phyloP scores from a whole-genome alignment of 2,113 vertebrate genomes.

The Diphyllodes magnificus region DNA sequence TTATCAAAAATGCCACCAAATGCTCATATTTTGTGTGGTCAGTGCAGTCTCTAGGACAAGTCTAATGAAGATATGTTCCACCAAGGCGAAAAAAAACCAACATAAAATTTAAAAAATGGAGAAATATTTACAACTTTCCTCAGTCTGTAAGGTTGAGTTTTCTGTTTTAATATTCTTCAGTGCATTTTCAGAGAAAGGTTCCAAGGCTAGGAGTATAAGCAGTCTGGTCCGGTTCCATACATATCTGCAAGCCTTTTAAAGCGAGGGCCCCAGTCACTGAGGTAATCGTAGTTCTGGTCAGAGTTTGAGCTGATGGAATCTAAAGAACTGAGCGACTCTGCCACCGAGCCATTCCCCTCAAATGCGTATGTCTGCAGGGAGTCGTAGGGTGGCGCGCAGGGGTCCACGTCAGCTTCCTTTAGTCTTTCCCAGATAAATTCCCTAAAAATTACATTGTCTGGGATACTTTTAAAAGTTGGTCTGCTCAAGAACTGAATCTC shows the following conservation, averaged over 20 bases:
- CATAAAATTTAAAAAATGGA: slow-evolving; percentile 64
- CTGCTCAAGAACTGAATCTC: slow-evolving; percentile 89
- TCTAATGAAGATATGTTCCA: slow-evolving; percentile 63
- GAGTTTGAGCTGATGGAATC: slow-evolving; percentile 94
- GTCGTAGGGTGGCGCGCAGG: slow-evolving; percentile 89
- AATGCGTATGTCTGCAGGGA: slow-evolving; percentile 95
- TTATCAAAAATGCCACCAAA: slow-evolving; percentile 65
- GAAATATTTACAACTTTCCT: slow-evolving; percentile 68
- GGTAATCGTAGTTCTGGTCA: slow-evolving; percentile 96
- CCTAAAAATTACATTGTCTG: slow-evolving; percentile 92
- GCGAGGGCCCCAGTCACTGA: slow-evolving; percentile 94
- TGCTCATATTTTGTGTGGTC: slow-evolving; percentile 55
- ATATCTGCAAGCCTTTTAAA: slow-evolving; percentile 96
- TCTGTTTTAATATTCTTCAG: slow-evolving; percentile 43
- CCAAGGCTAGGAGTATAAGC: slow-evolving; percentile 86
- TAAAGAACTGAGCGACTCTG: slow-evolving; percentile 91
- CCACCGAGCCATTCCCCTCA: slow-evolving; percentile 90
- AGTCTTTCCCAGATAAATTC: slow-evolving; percentile 97
- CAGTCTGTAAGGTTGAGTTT: slow-evolving; percentile 50
- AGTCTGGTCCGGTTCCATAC: slow-evolving; percentile 84
- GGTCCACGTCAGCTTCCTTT: slow-evolving; percentile 90
- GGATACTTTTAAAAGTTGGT: slow-evolving; percentile 83
- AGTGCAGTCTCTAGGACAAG: slow-evolving; percentile 60
- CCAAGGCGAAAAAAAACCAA: slow-evolving; percentile 39
- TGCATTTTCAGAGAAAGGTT: slow-evolving; percentile 49